Conservation (phyloP, 1,140 invertebrate genomes). For the Physella acuta region DNA sequence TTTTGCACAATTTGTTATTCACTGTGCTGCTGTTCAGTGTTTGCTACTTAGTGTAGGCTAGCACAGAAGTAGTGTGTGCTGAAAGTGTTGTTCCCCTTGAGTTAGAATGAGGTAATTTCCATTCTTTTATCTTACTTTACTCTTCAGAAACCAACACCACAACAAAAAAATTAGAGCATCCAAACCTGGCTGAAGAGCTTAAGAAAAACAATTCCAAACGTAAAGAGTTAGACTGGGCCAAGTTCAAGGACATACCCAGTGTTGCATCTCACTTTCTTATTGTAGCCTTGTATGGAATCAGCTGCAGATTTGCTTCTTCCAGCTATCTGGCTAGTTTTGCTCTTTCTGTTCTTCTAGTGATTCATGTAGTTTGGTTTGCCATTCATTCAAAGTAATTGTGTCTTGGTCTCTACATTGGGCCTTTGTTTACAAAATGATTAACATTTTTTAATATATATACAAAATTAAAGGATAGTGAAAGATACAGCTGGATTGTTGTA, state of each 20-base stretch:
- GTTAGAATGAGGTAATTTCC: too few species aligned
- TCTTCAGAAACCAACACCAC: conserved; percentile 5
- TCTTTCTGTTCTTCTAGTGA: conserved; percentile 15
- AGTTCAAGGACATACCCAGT: conserved; percentile 23
- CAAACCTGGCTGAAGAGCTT: conserved; percentile 10
- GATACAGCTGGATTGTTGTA: too few species aligned
- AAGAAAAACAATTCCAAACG: conserved; percentile 18
- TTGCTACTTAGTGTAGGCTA: too few species aligned
- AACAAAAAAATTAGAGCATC: not conserved
- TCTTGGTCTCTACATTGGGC: too few species aligned
- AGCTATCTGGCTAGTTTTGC: conserved; percentile 1
- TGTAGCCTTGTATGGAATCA: conserved; percentile 19
- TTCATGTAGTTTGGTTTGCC: conserved; percentile 25
- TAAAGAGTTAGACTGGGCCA: conserved; percentile 13
- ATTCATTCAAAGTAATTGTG: conserved; percentile 12
- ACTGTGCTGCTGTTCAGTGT: too few species aligned
- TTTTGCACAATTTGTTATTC: too few species aligned
- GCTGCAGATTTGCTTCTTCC: conserved; percentile 13
- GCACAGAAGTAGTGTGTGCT: too few species aligned
- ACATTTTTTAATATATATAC: too few species aligned
- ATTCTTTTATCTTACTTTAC: conserved; percentile 1
- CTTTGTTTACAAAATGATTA: too few species aligned
- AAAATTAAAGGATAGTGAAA: too few species aligned
- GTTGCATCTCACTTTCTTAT: conserved; percentile 17
- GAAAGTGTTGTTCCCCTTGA: too few species aligned